These are phyloP conservation scores for Nomada flava DNA, from an alignment of 2,888 invertebrate species.

Conservation along the genomic window DNA sequence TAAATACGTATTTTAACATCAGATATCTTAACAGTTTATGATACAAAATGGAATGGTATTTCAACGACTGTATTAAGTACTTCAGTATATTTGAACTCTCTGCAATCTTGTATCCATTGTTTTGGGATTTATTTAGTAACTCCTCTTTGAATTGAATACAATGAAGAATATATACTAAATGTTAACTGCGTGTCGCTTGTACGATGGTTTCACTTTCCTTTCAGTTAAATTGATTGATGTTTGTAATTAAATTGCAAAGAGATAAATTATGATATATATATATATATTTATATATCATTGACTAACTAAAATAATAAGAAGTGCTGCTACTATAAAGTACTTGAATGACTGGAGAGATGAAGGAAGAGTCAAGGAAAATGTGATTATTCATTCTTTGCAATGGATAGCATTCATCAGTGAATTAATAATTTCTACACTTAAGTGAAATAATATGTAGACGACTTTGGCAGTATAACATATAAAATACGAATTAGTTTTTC, in stretches of 20 bases:
- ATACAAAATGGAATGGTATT: slow-evolving; percentile 8
- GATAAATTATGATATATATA: background rate
- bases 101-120: background rate
- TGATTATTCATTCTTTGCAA: background rate
- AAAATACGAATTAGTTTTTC: slow-evolving; percentile 6
- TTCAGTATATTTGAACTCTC: background rate
- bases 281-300: background rate
- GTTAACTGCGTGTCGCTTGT: background rate
- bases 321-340: background rate
- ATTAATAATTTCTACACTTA: too few relatives aligned
- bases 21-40: slow-evolving; percentile 31
- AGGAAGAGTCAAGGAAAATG: slow-evolving; percentile 2
- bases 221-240: background rate
- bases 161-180: background rate
- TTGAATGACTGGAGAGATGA: background rate
- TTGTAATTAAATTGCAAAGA: background rate
- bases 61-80: background rate
- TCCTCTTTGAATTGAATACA: background rate
- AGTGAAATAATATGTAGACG: slow-evolving; percentile 9
- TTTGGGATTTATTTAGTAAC: background rate
- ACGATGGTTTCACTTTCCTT: background rate
- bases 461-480: slow-evolving; percentile 49
- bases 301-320: background rate
- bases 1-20: slow-evolving; percentile 33
- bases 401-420: too few relatives aligned